Percentiles rank a stretch among this genome's conserved stretches.
Evolutionary conservation across 2,797 vertebrate species (phyloP).

Genomic region (Aldrovandia affinis): DNA sequence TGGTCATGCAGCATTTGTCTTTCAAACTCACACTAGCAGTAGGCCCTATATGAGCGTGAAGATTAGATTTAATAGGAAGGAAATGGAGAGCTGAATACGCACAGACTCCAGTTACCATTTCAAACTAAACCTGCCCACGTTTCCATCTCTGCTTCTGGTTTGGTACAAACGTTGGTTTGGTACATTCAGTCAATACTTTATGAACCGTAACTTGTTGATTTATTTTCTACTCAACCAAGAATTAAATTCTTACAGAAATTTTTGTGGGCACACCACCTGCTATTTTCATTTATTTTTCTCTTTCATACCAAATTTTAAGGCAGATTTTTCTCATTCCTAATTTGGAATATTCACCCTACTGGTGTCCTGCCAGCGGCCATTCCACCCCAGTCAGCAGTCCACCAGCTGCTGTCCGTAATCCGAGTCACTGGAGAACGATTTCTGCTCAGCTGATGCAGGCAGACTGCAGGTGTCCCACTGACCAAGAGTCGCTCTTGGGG

Average conservation of each 20-base stretch:
- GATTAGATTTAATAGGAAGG: not conserved
- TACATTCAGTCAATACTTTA: not conserved
- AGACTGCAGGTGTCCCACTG: not conserved
- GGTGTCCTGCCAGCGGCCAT: no score
- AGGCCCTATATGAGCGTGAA: not conserved
- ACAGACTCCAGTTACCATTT: not conserved
- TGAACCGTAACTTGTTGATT: not conserved
- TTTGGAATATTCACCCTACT: not conserved
- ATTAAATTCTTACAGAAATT: not conserved
- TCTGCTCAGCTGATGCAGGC: not conserved
- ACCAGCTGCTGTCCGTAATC: no score
- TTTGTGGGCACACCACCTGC: no score
- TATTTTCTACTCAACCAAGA: not conserved
- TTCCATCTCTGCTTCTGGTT: not conserved
- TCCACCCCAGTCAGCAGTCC: no score
- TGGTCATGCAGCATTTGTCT: not conserved
- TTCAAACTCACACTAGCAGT: not conserved
- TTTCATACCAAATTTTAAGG: not conserved
- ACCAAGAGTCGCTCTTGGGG: not conserved
- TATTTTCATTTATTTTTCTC: not conserved
- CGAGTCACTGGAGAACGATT: not conserved
- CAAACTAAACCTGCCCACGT: not conserved
- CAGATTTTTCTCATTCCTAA: not conserved
- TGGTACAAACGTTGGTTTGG: not conserved
- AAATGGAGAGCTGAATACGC: not conserved